phyloP scores from a whole-genome alignment of 2,888 invertebrate genomes.

The Lomographa bimaculata region DNA sequence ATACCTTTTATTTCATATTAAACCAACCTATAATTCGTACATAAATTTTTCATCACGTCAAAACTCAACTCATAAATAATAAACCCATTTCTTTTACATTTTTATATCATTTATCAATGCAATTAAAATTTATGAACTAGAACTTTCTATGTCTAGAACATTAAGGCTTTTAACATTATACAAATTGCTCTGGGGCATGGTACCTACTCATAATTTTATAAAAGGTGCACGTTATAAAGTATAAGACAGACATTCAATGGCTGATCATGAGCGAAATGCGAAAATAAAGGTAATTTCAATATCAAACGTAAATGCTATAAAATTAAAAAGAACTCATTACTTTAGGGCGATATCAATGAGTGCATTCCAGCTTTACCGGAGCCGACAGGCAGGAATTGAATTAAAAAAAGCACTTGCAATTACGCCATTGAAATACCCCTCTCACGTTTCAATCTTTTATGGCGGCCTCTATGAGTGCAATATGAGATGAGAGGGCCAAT shows the following conservation, averaged over 20 bases:
- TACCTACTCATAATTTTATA: not conserved
- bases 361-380: constrained; percentile 75
- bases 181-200: constrained; percentile 3
- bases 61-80: constrained; percentile 1
- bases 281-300: constrained; percentile 12
- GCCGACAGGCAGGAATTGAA: constrained; percentile 79
- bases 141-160: constrained; percentile 5
- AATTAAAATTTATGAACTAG: constrained; percentile 9
- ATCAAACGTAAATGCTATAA: constrained; percentile 38
- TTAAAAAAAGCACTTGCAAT: constrained; percentile 80
- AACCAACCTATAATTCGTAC: too few species aligned
- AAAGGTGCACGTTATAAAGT: not conserved
- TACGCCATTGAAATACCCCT: constrained; percentile 80
- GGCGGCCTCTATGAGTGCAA: constrained; percentile 79
- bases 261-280: constrained; percentile 1
- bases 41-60: constrained; percentile 1
- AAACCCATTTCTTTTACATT: not conserved
- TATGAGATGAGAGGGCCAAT: constrained; percentile 81
- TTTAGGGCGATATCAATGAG: constrained; percentile 77
- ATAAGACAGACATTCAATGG: too few species aligned
- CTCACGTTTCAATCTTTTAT: constrained; percentile 82
- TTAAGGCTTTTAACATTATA: constrained; percentile 2
- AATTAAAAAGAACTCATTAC: constrained; percentile 60
- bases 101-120: constrained; percentile 3
- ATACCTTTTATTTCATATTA: too few species aligned